phyloP scores from a whole-genome alignment of 2,888 invertebrate genomes.

The Cylindroiulus punctatus region DNA sequence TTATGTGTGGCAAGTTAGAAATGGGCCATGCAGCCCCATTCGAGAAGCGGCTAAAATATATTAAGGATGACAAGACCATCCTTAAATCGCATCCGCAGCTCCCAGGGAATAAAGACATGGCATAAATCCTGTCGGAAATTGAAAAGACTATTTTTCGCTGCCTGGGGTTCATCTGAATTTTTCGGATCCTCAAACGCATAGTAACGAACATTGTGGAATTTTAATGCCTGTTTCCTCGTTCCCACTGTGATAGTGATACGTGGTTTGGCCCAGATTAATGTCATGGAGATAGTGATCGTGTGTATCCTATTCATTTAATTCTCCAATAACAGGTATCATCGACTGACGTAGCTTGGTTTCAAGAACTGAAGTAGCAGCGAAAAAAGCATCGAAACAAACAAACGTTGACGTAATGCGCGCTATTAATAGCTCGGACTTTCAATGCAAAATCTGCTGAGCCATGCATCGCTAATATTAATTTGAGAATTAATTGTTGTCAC shows the following conservation, averaged over 20 bases:
- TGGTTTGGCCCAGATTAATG: not conserved
- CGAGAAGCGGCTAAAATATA: slow-evolving; percentile 8
- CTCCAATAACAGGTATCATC: not conserved
- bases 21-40: not conserved
- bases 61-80: slow-evolving; percentile 36
- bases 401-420: not conserved
- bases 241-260: not conserved
- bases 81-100: slow-evolving; percentile 38
- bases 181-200: not conserved
- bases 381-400: not conserved
- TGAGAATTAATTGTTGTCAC: not conserved
- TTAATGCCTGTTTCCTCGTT: not conserved
- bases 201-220: not conserved
- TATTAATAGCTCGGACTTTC: not conserved
- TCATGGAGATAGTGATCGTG: not conserved
- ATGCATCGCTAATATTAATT: not conserved
- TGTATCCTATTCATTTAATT: not conserved
- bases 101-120: not conserved
- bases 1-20: not conserved
- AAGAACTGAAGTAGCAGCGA: not conserved
- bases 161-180: slow-evolving; percentile 16
- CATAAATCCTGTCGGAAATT: slow-evolving; percentile 34
- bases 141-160: slow-evolving; percentile 6
- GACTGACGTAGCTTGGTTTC: not conserved
- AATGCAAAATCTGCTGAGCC: too few relatives aligned